Base-by-base conservation (phyloP, 2,888 invertebrate species). In the Agriopis aurantiaria region DNA sequence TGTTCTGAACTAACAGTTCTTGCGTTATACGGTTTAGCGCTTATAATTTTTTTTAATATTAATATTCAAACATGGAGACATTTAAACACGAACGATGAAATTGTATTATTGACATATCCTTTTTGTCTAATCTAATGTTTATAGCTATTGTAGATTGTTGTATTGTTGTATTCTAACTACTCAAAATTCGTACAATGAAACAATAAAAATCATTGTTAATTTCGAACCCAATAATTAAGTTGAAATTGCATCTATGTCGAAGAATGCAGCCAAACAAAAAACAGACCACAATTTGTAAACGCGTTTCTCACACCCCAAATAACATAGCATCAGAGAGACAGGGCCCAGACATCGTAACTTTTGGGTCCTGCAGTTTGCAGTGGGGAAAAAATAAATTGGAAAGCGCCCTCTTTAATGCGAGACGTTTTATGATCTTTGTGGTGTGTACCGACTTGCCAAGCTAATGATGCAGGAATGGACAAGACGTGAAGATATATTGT, bases 321-420 rank as follows among this genome's bases (percentile, higher is more conserved):
- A 79, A 78, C 83, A 78, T 88, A 77, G 88, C 88, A 87, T 82
- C 83, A 86, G 89, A 75, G 78, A 75, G 82, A 73, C 78, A 78
- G 82, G 89, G 87, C 85, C 89, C 88, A 92, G 93, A 91, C 92
- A 72, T 84, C 69, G 92, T 88, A 91, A 91, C 85, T 92, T 92
- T 91, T 90, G 91, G 91, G 90, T 88, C 78, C 82, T 92, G 92
- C 91, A 93, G 76, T 85, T 81, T 91, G 92, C 92, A 92, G 84
- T 84, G 89, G 92, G 91, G 91, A 91, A 92, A 93, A 93, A 93
- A 93, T 92, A 93, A 93, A 93, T 93, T 92, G 92, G 91, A 88
- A 87, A 86, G 88, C 90, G 88, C 92, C 92, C 93, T 88, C 85
- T 82, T 77, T 80, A 87, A 81, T 78, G 79, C 74, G 80, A 78